Evolutionary conservation across 1,140 invertebrate genomes (phyloP), one percentile per base, ranked within the genome.

Genomic region (Drosophila quadrilineata): DNA sequence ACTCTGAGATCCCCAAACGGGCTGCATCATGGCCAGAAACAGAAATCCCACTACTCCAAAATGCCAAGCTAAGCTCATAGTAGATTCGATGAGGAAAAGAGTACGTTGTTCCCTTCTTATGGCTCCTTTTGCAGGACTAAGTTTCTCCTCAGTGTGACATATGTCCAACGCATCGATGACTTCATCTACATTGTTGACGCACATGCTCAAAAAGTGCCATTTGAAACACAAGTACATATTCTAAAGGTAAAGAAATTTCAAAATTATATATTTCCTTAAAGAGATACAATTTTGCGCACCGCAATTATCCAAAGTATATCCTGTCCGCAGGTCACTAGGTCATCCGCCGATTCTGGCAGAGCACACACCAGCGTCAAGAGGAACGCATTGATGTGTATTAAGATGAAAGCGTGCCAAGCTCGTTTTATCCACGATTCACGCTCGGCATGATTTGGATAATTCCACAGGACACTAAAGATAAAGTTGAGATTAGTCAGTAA

Each of bases 311-410:
- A 82, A 0, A 54, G 21, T 0, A 60, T 4, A 53, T 82, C 76
- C 8, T 66, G 40, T 6, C 76, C 77, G 3, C 65, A 38, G 3
- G 33, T 28, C 1, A 72, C 63, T 24, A 75, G n/a, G 41, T 54
- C 33, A 4, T 63, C 38, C 0, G 26, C 0, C 0, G 56, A 64
- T 4, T 65, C 71, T 0, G 26, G n/a, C 0, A 59, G 2, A 0
- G 35, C 71, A 3, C 9, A 40, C 0, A 49, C 2, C 2, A 57
- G 1, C 0, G 56, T 22, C 0, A 6, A 0, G 0, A 45, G 9
- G n/a, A 40, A 52, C 0, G 41, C 0, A 0, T 28, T 0, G 0
- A 53, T 9, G 6, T 56, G 41, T 1, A 28, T 0, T 14, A 59
- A 2, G 1, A 58, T 1, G 8, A 29, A 50, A 3, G 45, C 2